Evolutionary conservation across 1,140 invertebrate genomes (phyloP).

Genomic region (Drosophila pallidifrons): DNA sequence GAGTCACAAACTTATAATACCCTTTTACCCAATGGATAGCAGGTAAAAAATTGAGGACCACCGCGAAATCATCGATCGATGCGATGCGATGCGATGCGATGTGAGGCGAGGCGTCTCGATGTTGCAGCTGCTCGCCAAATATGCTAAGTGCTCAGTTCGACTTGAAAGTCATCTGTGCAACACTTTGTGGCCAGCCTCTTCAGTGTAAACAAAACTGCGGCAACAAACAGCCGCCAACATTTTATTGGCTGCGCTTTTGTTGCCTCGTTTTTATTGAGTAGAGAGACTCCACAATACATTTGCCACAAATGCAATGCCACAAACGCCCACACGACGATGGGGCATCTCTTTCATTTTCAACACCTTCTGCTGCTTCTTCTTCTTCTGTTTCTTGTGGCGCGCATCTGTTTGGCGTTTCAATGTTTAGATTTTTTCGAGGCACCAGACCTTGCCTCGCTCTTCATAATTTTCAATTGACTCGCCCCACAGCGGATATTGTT

Average conservation of each 20-base stretch:
- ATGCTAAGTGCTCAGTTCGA: constrained; percentile 64
- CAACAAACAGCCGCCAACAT: constrained; percentile 66
- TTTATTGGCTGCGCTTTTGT: constrained; percentile 77
- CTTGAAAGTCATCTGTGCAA: constrained; percentile 27
- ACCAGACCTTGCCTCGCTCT: constrained; percentile 37
- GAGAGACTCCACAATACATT: constrained; percentile 14
- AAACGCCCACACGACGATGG: not conserved
- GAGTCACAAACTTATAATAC: too few relatives aligned
- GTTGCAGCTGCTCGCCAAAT: constrained; percentile 64
- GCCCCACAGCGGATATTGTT: constrained; percentile 55
- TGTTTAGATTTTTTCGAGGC: constrained; percentile 46
- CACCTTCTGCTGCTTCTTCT: constrained; percentile 50
- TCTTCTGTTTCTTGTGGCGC: constrained; percentile 38
- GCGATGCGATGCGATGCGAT: not conserved
- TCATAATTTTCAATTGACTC: constrained; percentile 69
- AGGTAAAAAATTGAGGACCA: not conserved
- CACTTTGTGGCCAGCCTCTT: not conserved
- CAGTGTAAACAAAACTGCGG: constrained; percentile 67
- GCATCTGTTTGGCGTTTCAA: constrained; percentile 70
- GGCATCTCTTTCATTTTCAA: constrained; percentile 67
- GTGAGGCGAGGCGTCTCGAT: constrained; percentile 7
- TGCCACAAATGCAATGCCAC: constrained; percentile 16
- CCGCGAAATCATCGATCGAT: not conserved
- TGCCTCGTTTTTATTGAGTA: constrained; percentile 75
- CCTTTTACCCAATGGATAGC: too few relatives aligned